Evolutionary conservation across 2,888 invertebrate species (phyloP).

Genomic region (Meliscaeva auricollis): DNA sequence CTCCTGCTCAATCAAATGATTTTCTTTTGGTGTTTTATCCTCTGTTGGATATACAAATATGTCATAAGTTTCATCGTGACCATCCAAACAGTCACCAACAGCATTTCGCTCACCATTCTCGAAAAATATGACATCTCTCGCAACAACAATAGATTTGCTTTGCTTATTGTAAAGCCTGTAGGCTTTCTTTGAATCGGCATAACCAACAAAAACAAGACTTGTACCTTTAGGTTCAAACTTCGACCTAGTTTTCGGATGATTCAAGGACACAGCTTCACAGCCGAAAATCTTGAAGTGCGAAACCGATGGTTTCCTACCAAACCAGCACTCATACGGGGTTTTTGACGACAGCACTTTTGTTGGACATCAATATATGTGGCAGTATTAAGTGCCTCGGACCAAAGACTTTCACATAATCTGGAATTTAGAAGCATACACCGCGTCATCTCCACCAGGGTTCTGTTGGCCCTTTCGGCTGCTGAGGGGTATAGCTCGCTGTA

Average conservation of each 20-base stretch:
- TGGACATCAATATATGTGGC: slow-evolving; percentile 9
- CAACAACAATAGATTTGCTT: not conserved
- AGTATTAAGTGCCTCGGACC: slow-evolving; percentile 10
- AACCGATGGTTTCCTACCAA: slow-evolving; percentile 21
- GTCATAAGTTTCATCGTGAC: not conserved
- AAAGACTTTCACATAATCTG: slow-evolving; percentile 10
- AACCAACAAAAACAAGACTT: slow-evolving; percentile 12
- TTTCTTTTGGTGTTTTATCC: not conserved
- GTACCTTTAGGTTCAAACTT: slow-evolving; percentile 2
- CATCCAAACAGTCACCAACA: not conserved
- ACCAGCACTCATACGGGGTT: slow-evolving; percentile 25
- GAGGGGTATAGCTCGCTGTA: slow-evolving; percentile 4
- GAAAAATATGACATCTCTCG: not conserved
- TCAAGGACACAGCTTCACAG: not conserved
- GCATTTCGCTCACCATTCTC: not conserved
- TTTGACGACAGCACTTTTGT: not conserved
- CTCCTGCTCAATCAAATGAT: no score
- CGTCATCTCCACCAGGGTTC: slow-evolving; percentile 12
- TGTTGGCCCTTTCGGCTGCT: slow-evolving; percentile 14
- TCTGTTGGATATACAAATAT: slow-evolving; percentile 3
- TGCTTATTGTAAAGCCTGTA: no score
- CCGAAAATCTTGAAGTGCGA: slow-evolving; percentile 17
- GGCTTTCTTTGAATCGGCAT: slow-evolving; percentile 5
- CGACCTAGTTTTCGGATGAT: not conserved
- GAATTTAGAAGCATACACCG: slow-evolving; percentile 10